Percentiles rank a stretch among this genome's conserved stretches.
Conservation (phyloP, 2,888 invertebrate species). For the Meteorus colon region DNA sequence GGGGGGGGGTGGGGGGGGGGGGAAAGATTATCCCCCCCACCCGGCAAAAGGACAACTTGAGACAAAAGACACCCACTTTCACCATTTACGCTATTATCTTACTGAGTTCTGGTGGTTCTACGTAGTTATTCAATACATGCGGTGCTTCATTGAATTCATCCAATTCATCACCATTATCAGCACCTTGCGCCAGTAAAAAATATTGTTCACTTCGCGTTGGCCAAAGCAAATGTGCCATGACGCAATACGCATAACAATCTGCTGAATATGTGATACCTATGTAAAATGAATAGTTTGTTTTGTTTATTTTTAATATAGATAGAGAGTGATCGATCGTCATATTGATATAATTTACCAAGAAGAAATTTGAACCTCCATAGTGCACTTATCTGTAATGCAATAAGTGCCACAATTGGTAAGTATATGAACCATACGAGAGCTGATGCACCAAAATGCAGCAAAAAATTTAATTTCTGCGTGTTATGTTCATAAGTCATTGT, state of each 20-base stretch:
- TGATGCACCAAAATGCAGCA: slow-evolving; percentile 97
- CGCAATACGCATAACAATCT: slow-evolving; percentile 94
- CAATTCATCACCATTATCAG: slow-evolving; percentile 81
- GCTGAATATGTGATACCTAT: slow-evolving; percentile 96
- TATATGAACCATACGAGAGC: slow-evolving; percentile 99
- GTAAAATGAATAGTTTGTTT: slow-evolving; percentile 51
- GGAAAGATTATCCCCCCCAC: background rate
- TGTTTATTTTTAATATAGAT: background rate
- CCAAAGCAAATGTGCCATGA: slow-evolving; percentile 97
- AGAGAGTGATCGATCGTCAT: slow-evolving; percentile 14
- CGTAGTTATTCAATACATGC: slow-evolving; percentile 82
- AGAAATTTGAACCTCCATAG: slow-evolving; percentile 97
- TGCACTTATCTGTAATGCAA: slow-evolving; percentile 93
- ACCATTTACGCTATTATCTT: slow-evolving; percentile 68
- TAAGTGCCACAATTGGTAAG: slow-evolving; percentile 93
- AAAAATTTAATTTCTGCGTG: slow-evolving; percentile 90
- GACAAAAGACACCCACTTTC: too few relatives aligned
- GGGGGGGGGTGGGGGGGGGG: too few relatives aligned
- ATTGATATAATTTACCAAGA: slow-evolving; percentile 79
- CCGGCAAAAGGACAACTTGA: too few relatives aligned
- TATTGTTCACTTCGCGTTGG: slow-evolving; percentile 95
- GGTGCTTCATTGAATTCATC: slow-evolving; percentile 95
- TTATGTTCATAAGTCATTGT: slow-evolving; percentile 89
- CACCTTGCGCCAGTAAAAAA: slow-evolving; percentile 81
- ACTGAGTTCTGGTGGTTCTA: slow-evolving; percentile 70